These are phyloP conservation scores for Scomberomorus guttatus DNA, from an alignment of 2,797 vertebrate species.

Conservation along the genomic window DNA sequence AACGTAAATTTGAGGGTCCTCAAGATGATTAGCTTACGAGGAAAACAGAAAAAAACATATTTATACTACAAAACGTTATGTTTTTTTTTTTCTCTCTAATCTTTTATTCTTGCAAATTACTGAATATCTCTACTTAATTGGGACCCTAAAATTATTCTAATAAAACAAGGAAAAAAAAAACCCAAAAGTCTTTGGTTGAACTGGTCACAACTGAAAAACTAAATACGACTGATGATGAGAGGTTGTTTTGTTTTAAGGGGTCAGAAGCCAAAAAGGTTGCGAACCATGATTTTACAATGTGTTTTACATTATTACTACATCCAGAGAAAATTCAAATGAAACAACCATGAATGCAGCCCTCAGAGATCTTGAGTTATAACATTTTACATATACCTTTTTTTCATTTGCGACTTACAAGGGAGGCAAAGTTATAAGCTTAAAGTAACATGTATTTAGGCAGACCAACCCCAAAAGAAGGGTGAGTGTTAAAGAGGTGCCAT, in stretches of 20 bases:
- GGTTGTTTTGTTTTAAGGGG: slow-evolving; percentile 1
- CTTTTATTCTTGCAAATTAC: not conserved
- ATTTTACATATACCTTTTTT: no score
- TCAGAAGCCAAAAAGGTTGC: not conserved
- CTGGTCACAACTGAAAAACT: not conserved
- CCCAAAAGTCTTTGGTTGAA: not conserved
- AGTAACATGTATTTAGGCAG: not conserved
- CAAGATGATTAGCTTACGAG: no score
- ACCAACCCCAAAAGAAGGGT: not conserved
- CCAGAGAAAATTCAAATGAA: not conserved
- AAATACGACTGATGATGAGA: not conserved
- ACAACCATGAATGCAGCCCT: not conserved
- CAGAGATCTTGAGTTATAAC: not conserved
- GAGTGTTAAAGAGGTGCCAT: not conserved
- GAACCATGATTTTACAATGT: not conserved
- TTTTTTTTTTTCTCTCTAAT: not conserved
- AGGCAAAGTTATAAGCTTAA: not conserved
- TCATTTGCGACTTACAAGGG: not conserved
- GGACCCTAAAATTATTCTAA: not conserved
- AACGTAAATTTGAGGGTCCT: no score
- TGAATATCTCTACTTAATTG: not conserved
- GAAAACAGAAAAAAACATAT: no score
- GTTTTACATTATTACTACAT: not conserved
- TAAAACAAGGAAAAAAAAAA: not conserved
- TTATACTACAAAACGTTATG: no score